These are phyloP conservation scores for Sebastes glaucus DNA, from an alignment of 2,797 vertebrate genomes.

Conservation along the genomic window DNA sequence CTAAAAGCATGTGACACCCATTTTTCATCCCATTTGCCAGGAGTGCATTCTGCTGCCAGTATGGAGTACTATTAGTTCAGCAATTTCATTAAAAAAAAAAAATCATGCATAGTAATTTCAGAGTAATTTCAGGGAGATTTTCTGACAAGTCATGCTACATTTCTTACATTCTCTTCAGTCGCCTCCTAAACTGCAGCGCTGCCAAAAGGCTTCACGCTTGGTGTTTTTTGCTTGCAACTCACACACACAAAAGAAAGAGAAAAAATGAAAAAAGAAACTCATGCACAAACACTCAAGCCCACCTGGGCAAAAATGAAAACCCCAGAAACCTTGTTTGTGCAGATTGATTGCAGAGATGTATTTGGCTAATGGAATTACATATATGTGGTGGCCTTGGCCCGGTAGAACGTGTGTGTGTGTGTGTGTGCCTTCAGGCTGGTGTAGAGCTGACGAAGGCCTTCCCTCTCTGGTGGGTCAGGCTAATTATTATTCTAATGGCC, in stretches of 20 bases:
- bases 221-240: neutral
- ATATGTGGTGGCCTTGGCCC: conserved; percentile 26
- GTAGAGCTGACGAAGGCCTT: conserved; percentile 71
- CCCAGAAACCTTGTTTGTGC: conserved; percentile 46
- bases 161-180: conserved; percentile 20
- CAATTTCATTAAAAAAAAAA: conserved; percentile 21
- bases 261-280: neutral
- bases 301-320: conserved; percentile 38
- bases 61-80: conserved; percentile 44
- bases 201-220: conserved; percentile 13
- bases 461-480: conserved; percentile 81
- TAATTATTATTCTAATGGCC: conserved; percentile 89
- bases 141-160: conserved; percentile 32
- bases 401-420: conserved; percentile 1
- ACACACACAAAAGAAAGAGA: neutral
- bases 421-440: conserved; percentile 60
- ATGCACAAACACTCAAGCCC: neutral
- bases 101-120: conserved; percentile 39
- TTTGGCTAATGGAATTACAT: conserved; percentile 64
- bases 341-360: conserved; percentile 58
- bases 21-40: conserved; percentile 76
- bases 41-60: conserved; percentile 58
- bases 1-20: conserved; percentile 77
- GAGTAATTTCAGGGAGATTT: conserved; percentile 46
- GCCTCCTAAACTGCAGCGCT: neutral